phyloP scores from a whole-genome alignment of 2,113 vertebrate species.

The Apodemus sylvaticus region DNA sequence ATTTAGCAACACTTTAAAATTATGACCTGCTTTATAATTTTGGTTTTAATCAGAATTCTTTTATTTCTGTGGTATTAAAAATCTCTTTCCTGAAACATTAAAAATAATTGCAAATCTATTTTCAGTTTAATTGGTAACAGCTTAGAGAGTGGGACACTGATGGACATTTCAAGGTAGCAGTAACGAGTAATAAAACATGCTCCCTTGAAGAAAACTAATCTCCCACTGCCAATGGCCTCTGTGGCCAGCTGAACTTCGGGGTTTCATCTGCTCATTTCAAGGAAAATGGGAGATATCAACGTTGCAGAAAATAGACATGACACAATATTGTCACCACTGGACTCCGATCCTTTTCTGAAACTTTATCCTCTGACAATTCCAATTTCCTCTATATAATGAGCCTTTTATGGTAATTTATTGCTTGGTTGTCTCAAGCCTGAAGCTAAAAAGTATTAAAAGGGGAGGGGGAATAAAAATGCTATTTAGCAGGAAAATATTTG shows the following conservation, averaged over 20 bases:
- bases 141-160: background rate
- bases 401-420: slow-evolving; percentile 77
- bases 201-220: slow-evolving; percentile 29
- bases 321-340: slow-evolving; percentile 43
- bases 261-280: slow-evolving; percentile 7
- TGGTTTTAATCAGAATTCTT: slow-evolving; percentile 38
- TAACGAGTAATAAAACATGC: slow-evolving; percentile 32
- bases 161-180: slow-evolving; percentile 32
- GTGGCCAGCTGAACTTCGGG: slow-evolving; percentile 13
- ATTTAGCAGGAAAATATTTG: slow-evolving; percentile 69
- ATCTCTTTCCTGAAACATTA: slow-evolving; percentile 46
- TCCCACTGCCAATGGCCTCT: background rate
- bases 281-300: slow-evolving; percentile 70
- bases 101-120: slow-evolving; percentile 58
- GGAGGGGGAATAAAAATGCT: slow-evolving; percentile 47
- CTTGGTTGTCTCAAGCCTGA: slow-evolving; percentile 72
- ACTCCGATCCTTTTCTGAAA: slow-evolving; percentile 68
- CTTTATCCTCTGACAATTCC: slow-evolving; percentile 80
- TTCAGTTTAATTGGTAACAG: slow-evolving; percentile 57
- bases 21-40: slow-evolving; percentile 63
- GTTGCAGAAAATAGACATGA: slow-evolving; percentile 50
- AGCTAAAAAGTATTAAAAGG: slow-evolving; percentile 72
- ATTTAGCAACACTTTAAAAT: slow-evolving; percentile 59
- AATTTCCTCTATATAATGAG: slow-evolving; percentile 79
- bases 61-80: slow-evolving; percentile 51